phyloP scores from a whole-genome alignment of 2,113 vertebrate species.

The Stictonetta naevosa region DNA sequence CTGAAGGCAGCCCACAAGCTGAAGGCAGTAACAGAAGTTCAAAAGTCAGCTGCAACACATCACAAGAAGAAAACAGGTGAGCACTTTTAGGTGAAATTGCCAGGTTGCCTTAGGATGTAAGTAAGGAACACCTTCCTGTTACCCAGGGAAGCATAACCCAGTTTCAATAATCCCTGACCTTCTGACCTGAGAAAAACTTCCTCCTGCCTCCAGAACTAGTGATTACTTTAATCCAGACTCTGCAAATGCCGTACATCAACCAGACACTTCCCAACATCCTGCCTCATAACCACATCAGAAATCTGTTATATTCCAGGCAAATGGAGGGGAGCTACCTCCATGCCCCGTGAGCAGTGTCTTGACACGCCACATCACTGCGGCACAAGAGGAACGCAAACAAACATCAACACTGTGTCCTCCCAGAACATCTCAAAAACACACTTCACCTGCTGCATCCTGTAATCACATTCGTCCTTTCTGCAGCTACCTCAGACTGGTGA shows the following conservation, averaged over 20 bases:
- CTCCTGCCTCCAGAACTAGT: not conserved
- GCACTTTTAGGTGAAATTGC: not conserved
- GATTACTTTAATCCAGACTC: slow-evolving; percentile 43
- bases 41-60: not conserved
- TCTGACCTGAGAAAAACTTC: slow-evolving; percentile 7
- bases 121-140: not conserved
- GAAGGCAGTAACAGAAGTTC: not conserved
- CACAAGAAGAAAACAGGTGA: not conserved
- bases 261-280: not conserved
- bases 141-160: not conserved
- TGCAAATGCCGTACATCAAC: not conserved
- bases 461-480: not conserved
- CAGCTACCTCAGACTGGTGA: not conserved
- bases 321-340: not conserved
- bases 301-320: not conserved
- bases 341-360: not conserved
- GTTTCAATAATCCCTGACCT: not conserved
- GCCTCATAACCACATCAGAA: slow-evolving; percentile 43
- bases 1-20: not conserved
- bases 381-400: slow-evolving; percentile 35
- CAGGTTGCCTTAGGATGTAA: not conserved
- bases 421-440: not conserved
- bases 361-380: accelerated
- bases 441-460: not conserved
- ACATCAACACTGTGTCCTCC: not conserved